These are phyloP conservation scores for Parazoanthus atlanticus DNA, from an alignment of 92 coral and sea anemone species.

Conservation along the genomic window DNA sequence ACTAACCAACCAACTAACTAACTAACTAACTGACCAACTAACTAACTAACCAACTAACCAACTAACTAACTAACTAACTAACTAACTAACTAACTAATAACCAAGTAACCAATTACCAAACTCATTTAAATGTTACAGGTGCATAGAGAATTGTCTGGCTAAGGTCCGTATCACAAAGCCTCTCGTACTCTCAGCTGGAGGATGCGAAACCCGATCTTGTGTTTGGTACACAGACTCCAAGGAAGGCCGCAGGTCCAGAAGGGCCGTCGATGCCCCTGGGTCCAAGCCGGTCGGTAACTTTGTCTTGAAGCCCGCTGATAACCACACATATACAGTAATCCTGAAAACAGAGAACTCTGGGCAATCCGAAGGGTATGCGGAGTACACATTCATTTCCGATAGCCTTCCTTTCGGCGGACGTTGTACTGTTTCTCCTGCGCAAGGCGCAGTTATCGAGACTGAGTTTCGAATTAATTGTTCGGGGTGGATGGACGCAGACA, in stretches of 20 bases:
- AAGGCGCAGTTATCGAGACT: slow-evolving; percentile 31
- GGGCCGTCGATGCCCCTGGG: neutral
- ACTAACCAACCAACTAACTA: too few species aligned
- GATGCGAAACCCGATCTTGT: slow-evolving; percentile 38
- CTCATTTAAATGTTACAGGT: slow-evolving; percentile 22
- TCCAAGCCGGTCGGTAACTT: slow-evolving; percentile 9
- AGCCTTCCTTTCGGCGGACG: slow-evolving; percentile 6
- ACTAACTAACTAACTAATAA: too few species aligned
- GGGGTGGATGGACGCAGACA: slow-evolving; percentile 22
- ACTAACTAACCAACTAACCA: too few species aligned
- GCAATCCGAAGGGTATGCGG: neutral
- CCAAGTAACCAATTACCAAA: too few species aligned
- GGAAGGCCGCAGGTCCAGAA: neutral
- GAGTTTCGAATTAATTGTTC: slow-evolving; percentile 26
- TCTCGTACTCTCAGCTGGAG: slow-evolving; percentile 19
- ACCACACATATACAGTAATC: slow-evolving; percentile 20
- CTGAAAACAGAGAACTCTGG: slow-evolving; percentile 7
- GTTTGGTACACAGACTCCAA: slow-evolving; percentile 1
- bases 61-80: too few species aligned
- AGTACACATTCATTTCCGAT: slow-evolving; percentile 33
- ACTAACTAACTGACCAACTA: too few species aligned
- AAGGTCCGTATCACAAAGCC: slow-evolving; percentile 7
- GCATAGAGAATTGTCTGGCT: slow-evolving; percentile 10
- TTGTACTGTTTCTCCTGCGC: slow-evolving; percentile 14
- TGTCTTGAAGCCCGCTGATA: slow-evolving; percentile 16